Percentiles rank a stretch among this genome's conserved stretches.
phyloP scores from a whole-genome alignment of 2,797 vertebrate genomes.

The Cuniculus paca region DNA sequence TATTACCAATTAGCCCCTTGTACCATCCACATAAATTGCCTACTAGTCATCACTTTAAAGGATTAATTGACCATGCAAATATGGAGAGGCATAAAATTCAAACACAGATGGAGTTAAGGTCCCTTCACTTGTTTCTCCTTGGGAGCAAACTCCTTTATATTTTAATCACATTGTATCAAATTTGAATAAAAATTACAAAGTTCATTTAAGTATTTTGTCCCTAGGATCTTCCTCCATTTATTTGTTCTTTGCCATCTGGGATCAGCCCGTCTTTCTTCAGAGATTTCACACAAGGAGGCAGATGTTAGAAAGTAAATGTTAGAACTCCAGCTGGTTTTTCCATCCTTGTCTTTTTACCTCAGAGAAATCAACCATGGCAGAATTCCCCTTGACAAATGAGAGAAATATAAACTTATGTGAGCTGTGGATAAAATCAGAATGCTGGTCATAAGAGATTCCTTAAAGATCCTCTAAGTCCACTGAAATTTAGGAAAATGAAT shows the following conservation, averaged over 20 bases:
- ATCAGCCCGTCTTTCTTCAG: constrained; percentile 9
- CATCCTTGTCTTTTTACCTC: neutral
- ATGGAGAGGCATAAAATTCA: constrained; percentile 62
- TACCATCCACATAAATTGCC: constrained; percentile 75
- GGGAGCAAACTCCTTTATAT: constrained; percentile 36
- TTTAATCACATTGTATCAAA: constrained; percentile 19
- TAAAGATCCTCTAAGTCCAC: neutral
- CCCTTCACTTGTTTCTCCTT: constrained; percentile 46
- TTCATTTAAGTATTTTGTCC: constrained; percentile 8
- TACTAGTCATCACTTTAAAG: constrained; percentile 77
- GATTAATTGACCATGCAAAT: constrained; percentile 80
- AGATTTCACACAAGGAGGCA: constrained; percentile 7
- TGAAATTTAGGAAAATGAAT: neutral
- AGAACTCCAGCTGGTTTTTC: constrained; percentile 39
- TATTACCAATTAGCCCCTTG: constrained; percentile 81
- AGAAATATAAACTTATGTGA: neutral
- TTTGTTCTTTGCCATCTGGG: constrained; percentile 50
- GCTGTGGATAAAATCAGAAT: neutral
- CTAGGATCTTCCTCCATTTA: neutral
- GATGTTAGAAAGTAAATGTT: constrained; percentile 12
- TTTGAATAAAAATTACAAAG: constrained; percentile 47
- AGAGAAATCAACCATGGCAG: neutral
- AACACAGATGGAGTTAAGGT: constrained; percentile 61
- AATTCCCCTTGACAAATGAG: neutral
- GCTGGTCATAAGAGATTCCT: neutral